These are phyloP conservation scores for Drosophila aff. DNA, from an alignment of 1,140 invertebrate species.

Conservation along the genomic window DNA sequence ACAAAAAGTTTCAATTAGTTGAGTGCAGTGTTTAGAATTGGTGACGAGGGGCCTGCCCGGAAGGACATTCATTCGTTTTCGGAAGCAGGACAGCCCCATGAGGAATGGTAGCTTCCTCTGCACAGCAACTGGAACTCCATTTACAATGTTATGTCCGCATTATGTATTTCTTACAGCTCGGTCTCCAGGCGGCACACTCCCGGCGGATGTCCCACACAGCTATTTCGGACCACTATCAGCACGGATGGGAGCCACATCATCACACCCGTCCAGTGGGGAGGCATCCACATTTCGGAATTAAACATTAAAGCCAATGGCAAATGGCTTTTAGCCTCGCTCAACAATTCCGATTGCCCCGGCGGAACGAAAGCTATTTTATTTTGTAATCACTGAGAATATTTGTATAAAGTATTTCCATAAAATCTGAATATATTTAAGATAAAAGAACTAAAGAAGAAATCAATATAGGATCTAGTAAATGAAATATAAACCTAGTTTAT, in stretches of 20 bases:
- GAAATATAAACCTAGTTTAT: no score
- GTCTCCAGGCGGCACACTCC: slow-evolving; percentile 44
- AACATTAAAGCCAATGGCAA: slow-evolving; percentile 17
- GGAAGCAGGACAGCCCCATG: slow-evolving; percentile 13
- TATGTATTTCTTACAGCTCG: slow-evolving; percentile 26
- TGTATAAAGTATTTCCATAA: not conserved
- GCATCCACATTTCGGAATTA: slow-evolving; percentile 35
- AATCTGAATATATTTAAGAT: not conserved
- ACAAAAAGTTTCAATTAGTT: slow-evolving; percentile 69
- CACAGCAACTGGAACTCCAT: slow-evolving; percentile 9
- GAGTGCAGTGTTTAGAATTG: slow-evolving; percentile 52
- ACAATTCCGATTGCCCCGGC: slow-evolving; percentile 13
- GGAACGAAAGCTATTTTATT: slow-evolving; percentile 1
- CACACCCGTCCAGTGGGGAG: not conserved
- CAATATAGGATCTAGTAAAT: no score
- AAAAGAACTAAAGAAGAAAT: not conserved
- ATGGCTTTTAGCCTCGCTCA: slow-evolving; percentile 14
- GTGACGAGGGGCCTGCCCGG: slow-evolving; percentile 11
- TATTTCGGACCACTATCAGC: slow-evolving; percentile 31
- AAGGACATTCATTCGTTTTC: slow-evolving; percentile 12
- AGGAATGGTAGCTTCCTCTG: slow-evolving; percentile 4
- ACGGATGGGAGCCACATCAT: slow-evolving; percentile 21
- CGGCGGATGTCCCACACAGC: slow-evolving; percentile 45
- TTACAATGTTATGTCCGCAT: slow-evolving; percentile 39
- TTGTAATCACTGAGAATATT: slow-evolving; percentile 2